A percentile compares a stretch with the other conserved stretches of the same genome.
Evolutionary conservation across 2,113 vertebrate species (phyloP).

Genomic region (Cardinalis cardinalis): DNA sequence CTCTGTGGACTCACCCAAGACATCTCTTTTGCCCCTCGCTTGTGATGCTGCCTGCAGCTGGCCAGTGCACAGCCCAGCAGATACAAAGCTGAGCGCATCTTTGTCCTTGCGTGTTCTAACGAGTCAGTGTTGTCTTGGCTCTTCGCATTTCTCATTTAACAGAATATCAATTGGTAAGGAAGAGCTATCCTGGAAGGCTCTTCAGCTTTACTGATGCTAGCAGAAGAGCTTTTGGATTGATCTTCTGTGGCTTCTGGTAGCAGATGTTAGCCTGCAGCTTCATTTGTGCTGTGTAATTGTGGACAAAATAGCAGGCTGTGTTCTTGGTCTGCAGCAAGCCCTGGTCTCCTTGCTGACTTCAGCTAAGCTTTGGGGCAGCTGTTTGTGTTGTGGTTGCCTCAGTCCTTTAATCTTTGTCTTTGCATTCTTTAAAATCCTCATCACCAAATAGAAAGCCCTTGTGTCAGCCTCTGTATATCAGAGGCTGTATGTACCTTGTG

Average conservation of each 20-base stretch:
- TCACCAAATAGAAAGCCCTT: not conserved
- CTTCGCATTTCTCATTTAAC: not conserved
- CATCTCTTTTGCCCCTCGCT: rapidly evolving
- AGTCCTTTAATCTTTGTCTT: not conserved
- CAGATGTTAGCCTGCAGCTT: not conserved
- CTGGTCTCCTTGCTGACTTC: not conserved
- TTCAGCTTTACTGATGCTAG: not conserved
- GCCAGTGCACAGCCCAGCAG: not conserved
- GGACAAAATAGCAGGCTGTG: not conserved
- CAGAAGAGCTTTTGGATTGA: not conserved
- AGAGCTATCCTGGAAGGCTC: not conserved
- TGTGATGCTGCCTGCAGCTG: not conserved
- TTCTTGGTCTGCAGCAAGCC: not conserved
- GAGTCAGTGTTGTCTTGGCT: not conserved
- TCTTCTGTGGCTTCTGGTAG: not conserved
- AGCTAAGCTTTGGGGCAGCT: not conserved
- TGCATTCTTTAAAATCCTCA: not conserved
- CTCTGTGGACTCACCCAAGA: not conserved
- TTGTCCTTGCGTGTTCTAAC: not conserved
- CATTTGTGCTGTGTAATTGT: not conserved
- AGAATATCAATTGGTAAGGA: not conserved
- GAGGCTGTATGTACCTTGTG: too few relatives aligned
- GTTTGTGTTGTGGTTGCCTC: not conserved
- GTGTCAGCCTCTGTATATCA: not conserved
- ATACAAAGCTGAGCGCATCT: not conserved